Percentiles rank a stretch among this genome's conserved stretches.
Evolutionary conservation across 2,888 invertebrate species (phyloP).

Genomic region (Frankliniella intonsa): DNA sequence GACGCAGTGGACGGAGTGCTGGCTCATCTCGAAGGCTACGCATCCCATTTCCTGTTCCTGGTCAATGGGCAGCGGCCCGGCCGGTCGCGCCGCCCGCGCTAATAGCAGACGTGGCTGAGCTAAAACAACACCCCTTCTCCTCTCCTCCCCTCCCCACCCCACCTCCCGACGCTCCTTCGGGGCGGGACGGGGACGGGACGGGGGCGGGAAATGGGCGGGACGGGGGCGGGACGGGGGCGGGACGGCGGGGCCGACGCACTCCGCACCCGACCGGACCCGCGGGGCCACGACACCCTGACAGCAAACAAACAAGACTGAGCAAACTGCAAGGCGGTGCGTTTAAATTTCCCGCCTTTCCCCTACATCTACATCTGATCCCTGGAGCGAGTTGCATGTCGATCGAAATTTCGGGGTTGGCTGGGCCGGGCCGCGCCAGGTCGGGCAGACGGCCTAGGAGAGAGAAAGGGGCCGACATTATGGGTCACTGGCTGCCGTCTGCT

Average conservation of each 20-base stretch:
- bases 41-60: slow-evolving; percentile 19
- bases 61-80: neutral
- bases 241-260: neutral
- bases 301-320: too few species aligned
- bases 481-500: neutral
- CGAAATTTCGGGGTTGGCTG: too few species aligned
- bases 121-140: neutral
- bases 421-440: too few species aligned
- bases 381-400: too few species aligned
- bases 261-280: too few species aligned
- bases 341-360: too few species aligned
- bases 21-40: slow-evolving; percentile 23
- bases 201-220: too few species aligned
- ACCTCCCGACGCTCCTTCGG: neutral
- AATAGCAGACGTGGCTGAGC: neutral
- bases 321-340: too few species aligned
- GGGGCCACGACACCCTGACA: too few species aligned
- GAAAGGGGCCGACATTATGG: neutral
- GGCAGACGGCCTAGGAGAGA: neutral
- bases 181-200: neutral
- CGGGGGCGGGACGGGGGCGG: neutral
- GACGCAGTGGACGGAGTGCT: neutral
- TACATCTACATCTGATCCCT: too few species aligned
- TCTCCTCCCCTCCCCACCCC: neutral
- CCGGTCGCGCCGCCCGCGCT: neutral